Evolutionary conservation across 2,888 invertebrate species (phyloP).

Genomic region (Schizaphis graminum): DNA sequence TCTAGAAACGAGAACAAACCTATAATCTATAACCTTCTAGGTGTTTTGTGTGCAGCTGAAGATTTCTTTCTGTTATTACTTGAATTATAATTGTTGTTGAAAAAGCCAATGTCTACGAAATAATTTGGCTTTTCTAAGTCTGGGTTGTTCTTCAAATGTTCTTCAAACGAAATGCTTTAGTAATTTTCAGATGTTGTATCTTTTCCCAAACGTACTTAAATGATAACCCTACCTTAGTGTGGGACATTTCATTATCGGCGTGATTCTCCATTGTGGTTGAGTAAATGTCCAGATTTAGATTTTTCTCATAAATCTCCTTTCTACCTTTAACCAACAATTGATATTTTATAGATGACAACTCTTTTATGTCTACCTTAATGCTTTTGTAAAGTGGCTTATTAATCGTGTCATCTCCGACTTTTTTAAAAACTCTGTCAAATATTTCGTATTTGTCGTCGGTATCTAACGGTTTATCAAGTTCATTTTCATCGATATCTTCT

Average conservation of each 20-base stretch:
- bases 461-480: background rate
- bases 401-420: background rate
- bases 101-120: background rate
- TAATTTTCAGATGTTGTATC: background rate
- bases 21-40: background rate
- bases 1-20: background rate
- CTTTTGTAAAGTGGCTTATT: background rate
- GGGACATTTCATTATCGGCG: background rate
- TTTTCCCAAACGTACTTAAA: background rate
- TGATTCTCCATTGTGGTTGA: background rate
- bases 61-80: background rate
- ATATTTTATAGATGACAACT: background rate
- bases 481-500: background rate
- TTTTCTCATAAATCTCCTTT: background rate
- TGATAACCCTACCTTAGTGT: background rate
- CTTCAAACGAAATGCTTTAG: background rate
- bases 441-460: background rate
- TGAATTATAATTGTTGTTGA: background rate
- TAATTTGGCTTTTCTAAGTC: background rate
- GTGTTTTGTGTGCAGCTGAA: background rate
- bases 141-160: background rate
- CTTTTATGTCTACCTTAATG: background rate
- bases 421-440: background rate
- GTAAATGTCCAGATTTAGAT: background rate
- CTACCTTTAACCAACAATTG: background rate